Base-by-base conservation (phyloP, 2,888 invertebrate species). In the Crematogaster levior region DNA sequence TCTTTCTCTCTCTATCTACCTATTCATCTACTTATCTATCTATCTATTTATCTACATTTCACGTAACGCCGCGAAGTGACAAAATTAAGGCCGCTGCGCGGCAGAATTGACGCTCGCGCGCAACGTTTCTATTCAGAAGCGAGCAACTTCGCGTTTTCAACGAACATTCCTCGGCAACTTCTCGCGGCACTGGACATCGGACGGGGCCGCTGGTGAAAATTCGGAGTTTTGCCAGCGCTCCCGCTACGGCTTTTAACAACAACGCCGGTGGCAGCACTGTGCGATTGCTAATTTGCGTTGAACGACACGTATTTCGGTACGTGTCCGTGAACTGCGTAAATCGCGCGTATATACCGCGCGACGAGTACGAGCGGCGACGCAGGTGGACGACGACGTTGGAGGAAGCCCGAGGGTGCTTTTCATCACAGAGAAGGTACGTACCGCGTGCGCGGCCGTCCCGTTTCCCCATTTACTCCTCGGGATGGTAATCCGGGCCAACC, bases 321-420 rank as follows among this genome's bases (percentile, higher is more conserved):
- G 68, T 87, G 86, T 81, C 87, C 85, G 88, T 89, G 85, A 90
- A 91, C 93, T 93, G 93, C 92, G 92, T 91, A 92, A 92, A 92
- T 91, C 87, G 90, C 24, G 34, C 63, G 48, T 30, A 24, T 10
- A 51, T 15, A 21, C n/a, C 34, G 46, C 43, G 58, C 18, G 21
- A 15, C 74, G 61, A 7, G 24, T 15, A 15, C 48, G 34, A 74
- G 12, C 5, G 58, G 21, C 72, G 24, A 40, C 24, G 12, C 46
- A 51, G 37, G 37, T n/a, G 21, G 12, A 77, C 70, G 56, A 43
- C 24, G n/a, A 70, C 37, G 12, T 24, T n/a, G 10, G 24, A 10
- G 37, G 37, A n/a, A 18, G 12, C 12, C 60, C n/a, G 21, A 18
- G 9, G 46, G 12, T 53, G 6, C 4, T 70, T 51, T 43, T 70